Evolutionary conservation across 1,140 invertebrate genomes (phyloP), one percentile per base, ranked within the genome.

Genomic region (Drosophila cardini): DNA sequence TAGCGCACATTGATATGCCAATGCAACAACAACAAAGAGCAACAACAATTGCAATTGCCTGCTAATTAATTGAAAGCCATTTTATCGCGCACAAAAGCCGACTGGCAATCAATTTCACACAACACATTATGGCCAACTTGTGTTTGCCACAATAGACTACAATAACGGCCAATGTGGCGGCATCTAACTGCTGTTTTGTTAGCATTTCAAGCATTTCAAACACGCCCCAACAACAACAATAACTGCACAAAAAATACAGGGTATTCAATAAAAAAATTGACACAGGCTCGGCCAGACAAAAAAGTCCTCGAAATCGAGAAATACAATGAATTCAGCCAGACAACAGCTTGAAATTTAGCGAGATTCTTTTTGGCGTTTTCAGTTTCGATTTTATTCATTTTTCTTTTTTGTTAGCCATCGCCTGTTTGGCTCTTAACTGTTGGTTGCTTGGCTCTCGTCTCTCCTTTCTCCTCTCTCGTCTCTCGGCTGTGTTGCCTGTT

Each of bases 291-390:
- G 36, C 53, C 63, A 65, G 53, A 60, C 60, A 69, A 72, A 78
- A 69, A 72, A 78, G 80, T 82, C 80, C 77, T 78, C 79, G 57
- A 76, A 58, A 74, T 48, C 18, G 43, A 26, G 38, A 34, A 69
- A 36, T 52, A 75, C 46, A 80, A 67, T 55, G 30, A 55, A 55
- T 26, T 26, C 38, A 38, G 52, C 30, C 68, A 65, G 69, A 87
- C 81, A 82, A 69, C 71, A 72, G 76, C 75, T 81, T 78, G 65
- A 76, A 62, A 36, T 77, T 82, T 77, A 55, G 82, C 77, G 55
- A 84, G 68, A 86, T 89, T 90, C 70, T 85, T 90, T 90, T 87
- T 84, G 80, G 76, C 60, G 64, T 85, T 89, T 90, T 84, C 78
- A 70, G 82, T 70, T 71, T 71, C 76, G 79, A 70, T 89, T 60